Percentiles rank a stretch among this genome's conserved stretches.
These are phyloP conservation scores for Copidosoma aretas DNA, from an alignment of 2,888 invertebrate species.

Conservation along the genomic window DNA sequence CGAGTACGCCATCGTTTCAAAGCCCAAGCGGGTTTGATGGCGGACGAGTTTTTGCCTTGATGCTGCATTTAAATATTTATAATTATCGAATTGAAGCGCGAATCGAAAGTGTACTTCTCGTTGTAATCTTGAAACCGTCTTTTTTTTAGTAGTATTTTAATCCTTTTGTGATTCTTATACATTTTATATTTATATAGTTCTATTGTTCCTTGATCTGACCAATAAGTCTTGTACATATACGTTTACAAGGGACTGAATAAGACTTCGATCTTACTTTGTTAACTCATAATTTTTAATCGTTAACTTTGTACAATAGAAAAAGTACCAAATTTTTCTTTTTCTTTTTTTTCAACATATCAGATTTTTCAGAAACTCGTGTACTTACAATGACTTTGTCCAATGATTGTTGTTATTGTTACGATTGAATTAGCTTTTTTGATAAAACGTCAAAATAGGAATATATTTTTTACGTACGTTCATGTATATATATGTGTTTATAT, in stretches of 20 bases:
- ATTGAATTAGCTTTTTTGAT: slow-evolving; percentile 34
- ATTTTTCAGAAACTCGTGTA: slow-evolving; percentile 40
- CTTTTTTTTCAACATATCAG: slow-evolving; percentile 17
- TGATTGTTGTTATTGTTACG: slow-evolving; percentile 41
- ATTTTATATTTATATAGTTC: slow-evolving; percentile 29
- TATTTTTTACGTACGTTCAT: slow-evolving; percentile 38
- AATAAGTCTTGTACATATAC: slow-evolving; percentile 37
- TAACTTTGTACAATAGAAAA: slow-evolving; percentile 40
- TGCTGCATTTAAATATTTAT: slow-evolving; percentile 1
- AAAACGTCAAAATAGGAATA: slow-evolving; percentile 34
- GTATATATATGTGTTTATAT: slow-evolving; percentile 36
- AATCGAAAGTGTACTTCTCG: slow-evolving; percentile 21
- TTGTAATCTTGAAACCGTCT: slow-evolving; percentile 13
- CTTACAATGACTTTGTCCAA: slow-evolving; percentile 39
- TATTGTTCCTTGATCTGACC: slow-evolving; percentile 42
- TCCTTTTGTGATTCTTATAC: slow-evolving; percentile 36
- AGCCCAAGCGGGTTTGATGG: slow-evolving; percentile 79
- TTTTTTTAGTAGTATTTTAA: slow-evolving; percentile 35
- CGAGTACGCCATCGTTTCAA: slow-evolving; percentile 84
- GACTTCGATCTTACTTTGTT: slow-evolving; percentile 46
- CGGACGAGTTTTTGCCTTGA: not conserved
- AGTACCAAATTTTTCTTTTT: slow-evolving; percentile 43
- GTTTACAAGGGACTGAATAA: slow-evolving; percentile 44
- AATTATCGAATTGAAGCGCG: slow-evolving; percentile 31
- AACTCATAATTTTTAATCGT: slow-evolving; percentile 41